Base-by-base conservation (phyloP, 1,140 invertebrate genomes). In the Oreohelix idahoensis region DNA sequence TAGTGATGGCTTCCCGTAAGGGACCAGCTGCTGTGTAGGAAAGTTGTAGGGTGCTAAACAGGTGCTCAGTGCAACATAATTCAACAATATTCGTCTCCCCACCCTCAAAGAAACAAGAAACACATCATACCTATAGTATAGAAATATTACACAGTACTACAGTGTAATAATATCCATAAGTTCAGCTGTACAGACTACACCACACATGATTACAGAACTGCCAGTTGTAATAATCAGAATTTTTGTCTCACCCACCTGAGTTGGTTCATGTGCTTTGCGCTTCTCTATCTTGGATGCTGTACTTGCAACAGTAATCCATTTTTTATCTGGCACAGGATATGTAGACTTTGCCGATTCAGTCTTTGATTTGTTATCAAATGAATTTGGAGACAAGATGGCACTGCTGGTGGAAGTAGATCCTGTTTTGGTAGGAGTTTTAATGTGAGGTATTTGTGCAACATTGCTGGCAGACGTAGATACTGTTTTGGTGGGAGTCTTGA, bases 231-330 rank as follows among this genome's bases (percentile, higher is more conserved):
- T 58, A 20, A n/a, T 58, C 53, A 23, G 20, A 4, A 58, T n/a
- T 23, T 20, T 45, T 58, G 4, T 38, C 23, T 49, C 35, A 35
- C 84, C 79, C 88, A 91, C 90, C 83, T 89, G 78, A 71, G 87
- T 88, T n/a, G 89, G 90, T 78, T 85, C 79, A 83, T 89, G 89
- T 53, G 89, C 89, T 69, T 87, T 83, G 20, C 90, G 80, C 79
- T 90, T 90, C 69, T 86, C 83, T 29, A 81, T 86, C 75, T 89
- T 89, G 15, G 87, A 69, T 23, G 77, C 58, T 66, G 77, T 79
- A n/a, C 77, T 45, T 38, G 77, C 77, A 26, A 79, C n/a, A n/a
- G 77, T 79, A 15, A 69, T 35, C 2, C 11, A n/a, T 13, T 45
- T 79, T 58, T 49, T 49, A n/a, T 35, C 29, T 8, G 5, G 2